Percentiles rank a stretch among this genome's conserved stretches.
Conservation (phyloP, 2,888 invertebrate genomes). For the Aricia artaxerxes region DNA sequence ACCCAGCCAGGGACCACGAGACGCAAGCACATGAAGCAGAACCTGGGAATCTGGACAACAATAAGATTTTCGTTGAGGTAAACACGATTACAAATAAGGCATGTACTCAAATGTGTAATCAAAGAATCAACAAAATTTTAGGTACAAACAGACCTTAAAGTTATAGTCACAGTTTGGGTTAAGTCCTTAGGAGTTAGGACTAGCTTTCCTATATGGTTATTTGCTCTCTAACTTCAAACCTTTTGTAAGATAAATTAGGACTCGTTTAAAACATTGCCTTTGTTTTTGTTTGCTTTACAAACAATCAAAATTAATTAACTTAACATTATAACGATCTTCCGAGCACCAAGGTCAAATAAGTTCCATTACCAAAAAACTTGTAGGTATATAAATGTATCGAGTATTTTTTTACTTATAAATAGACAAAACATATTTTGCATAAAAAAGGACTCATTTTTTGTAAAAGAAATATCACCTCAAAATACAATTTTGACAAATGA, state of each 20-base stretch:
- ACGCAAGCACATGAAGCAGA: slow-evolving; percentile 49
- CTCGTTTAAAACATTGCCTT: no score
- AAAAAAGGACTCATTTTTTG: neutral
- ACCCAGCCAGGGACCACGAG: slow-evolving; percentile 64
- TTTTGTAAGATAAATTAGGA: no score
- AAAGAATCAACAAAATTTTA: no score
- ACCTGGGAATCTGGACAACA: slow-evolving; percentile 1
- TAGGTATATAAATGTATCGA: neutral
- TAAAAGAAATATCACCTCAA: no score
- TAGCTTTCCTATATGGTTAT: no score
- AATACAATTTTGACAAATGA: no score
- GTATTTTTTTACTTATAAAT: neutral
- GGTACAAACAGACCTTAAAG: no score
- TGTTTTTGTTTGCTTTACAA: neutral
- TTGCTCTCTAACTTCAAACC: no score
- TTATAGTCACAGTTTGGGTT: no score
- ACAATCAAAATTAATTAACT: neutral
- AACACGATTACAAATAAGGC: neutral
- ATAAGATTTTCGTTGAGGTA: neutral
- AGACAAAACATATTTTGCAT: neutral
- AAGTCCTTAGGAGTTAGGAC: no score
- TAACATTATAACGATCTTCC: neutral
- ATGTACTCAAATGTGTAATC: no score
- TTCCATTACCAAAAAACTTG: neutral
- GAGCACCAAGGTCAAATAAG: neutral